Evolutionary conservation across 2,797 vertebrate species (phyloP), one percentile per base, ranked within the genome.

Genomic region (Diceros bicornis): DNA sequence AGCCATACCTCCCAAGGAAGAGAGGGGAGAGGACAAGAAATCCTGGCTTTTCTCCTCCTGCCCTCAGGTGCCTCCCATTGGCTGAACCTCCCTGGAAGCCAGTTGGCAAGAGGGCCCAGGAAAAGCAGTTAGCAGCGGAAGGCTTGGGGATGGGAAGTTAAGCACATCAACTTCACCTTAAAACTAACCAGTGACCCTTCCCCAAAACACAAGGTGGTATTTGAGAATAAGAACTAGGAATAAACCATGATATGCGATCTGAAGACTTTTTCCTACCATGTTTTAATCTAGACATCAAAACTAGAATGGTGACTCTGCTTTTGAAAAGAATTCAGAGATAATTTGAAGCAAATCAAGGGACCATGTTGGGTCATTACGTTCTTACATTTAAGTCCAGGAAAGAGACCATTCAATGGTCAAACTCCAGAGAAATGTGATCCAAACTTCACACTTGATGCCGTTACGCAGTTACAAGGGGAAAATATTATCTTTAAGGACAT

Each of bases 401-500:
- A 98, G 97, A 47, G 85, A 98, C 94, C 84, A 23, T 88, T 27
- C 89, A 99, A 97, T 95, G 97, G 98, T 10, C 98, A 98, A 1
- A 97, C 98, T 34, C 99, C 98, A 27, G 83, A 97, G 83, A 99
- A 98, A 78, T 99, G 98, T 96, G 99, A 98, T 95, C 98, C 98
- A 37, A 94, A 90, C 94, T 97, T 99, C 91, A 99, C 96, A 82
- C 98, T 98, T 90, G 99, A 99, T 91, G 98, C 98, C 27, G 97
- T 98, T 57, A 99, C 98, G 23, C 98, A 99, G 85, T 98, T 99
- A 93, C 83, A 97, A 91, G 98, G 98, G 71, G 98, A 99, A 97
- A 99, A 98, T 25, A 97, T 99, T 3, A 95, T 99, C 97, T 99
- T 99, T 98, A 99, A 99, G 98, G 98, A 99, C 98, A 99, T 98